Base-by-base conservation (phyloP, 2,888 invertebrate genomes). In the Patella pellucida region DNA sequence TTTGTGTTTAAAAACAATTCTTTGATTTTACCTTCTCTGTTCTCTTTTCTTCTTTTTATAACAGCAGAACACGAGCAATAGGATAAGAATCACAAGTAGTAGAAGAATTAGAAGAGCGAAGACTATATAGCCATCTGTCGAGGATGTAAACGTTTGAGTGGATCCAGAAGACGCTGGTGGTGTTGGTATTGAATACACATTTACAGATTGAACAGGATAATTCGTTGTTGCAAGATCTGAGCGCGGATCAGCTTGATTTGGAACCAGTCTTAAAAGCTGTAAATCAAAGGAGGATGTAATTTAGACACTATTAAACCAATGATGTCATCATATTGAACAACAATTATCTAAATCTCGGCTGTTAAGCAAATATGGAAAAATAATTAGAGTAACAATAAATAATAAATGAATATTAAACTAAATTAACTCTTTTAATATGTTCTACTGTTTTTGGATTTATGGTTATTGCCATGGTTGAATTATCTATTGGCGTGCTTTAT, bases 31-130 rank as follows among this genome's bases (percentile, higher is more conserved):
- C 62, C 62, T 62, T 62, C 62, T 62, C 23, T 62, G 19, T 62
- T 62, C 62, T 9, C 62, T 19, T n/a, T 69, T 69, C 69, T 69
- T 69, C 69, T 54, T 31, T 52, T 50, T 69, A 31, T 31, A 69
- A 41, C 69, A 31, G 41, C 68, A 68, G 54, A 69, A 74, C 41
- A 69, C 9, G 5, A 74, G 19, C 15, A 69, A 15, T 52, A 69
- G 23, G 69, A 74, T 23, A 16, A 74, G n/a, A 7, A 69, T 54
- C 15, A 74, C 69, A 27, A 74, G n/a, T 27, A 54, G 41, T 1
- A 50, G 41, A 7, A 68, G 11, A n/a, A 54, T 41, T n/a, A 69
- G 41, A 16, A 74, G 68, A 41, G 69, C 74, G 19, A 70, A 62
- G 12, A 23, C 23, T n/a, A 62, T 62, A 19, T 62, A 62, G 23